These are phyloP conservation scores for Trichonephila inaurata DNA, from an alignment of 1,140 invertebrate genomes.

Conservation along the genomic window DNA sequence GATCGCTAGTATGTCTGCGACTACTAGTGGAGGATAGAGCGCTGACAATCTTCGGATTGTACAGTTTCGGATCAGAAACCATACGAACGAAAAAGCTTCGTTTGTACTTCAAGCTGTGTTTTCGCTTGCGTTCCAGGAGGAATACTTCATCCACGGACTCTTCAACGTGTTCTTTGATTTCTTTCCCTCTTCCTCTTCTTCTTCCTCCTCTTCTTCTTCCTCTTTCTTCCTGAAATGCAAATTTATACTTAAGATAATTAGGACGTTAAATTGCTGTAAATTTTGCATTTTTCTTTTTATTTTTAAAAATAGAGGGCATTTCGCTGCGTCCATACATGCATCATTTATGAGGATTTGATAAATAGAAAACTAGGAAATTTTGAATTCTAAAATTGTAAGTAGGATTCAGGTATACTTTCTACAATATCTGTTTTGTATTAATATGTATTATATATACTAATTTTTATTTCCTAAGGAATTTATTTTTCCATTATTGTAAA, in stretches of 20 bases:
- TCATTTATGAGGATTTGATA: too few species aligned
- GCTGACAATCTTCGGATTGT: conserved; percentile 88
- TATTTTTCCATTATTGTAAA: too few species aligned
- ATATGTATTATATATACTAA: too few species aligned
- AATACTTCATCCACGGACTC: conserved; percentile 80
- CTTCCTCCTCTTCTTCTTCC: conserved; percentile 76
- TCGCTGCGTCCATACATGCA: too few species aligned
- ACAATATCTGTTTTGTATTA: too few species aligned
- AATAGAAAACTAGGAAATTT: too few species aligned
- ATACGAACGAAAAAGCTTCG: conserved; percentile 97
- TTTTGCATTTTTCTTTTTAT: too few species aligned
- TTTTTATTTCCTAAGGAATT: too few species aligned
- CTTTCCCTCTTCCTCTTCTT: conserved; percentile 79
- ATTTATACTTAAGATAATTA: neutral
- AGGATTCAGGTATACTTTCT: too few species aligned
- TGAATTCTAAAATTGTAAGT: too few species aligned
- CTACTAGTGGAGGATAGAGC: conserved; percentile 77
- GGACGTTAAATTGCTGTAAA: too few species aligned
- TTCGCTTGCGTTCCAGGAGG: conserved; percentile 82
- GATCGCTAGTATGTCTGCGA: conserved; percentile 77
- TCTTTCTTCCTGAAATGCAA: conserved; percentile 75
- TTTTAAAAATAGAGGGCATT: too few species aligned
- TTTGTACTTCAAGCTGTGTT: conserved; percentile 90
- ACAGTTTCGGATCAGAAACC: conserved; percentile 96
- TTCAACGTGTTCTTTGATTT: conserved; percentile 74